These are phyloP conservation scores for Cygnus atratus DNA, from an alignment of 2,113 vertebrate genomes.

Conservation along the genomic window DNA sequence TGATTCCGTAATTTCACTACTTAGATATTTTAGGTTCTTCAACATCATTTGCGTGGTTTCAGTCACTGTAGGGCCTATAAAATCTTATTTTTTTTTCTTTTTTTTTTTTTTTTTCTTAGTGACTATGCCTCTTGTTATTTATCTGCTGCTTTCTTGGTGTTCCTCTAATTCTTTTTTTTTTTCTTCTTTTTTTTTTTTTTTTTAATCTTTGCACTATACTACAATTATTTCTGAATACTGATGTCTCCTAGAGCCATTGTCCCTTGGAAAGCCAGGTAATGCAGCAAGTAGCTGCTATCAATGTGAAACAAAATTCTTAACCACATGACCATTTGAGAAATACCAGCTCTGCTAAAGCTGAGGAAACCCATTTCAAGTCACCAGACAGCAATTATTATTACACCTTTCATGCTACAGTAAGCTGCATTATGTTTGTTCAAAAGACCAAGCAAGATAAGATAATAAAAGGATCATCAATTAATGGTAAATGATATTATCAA, in stretches of 20 bases:
- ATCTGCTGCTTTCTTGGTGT: background rate
- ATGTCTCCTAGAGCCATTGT: background rate
- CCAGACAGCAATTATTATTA: conserved; percentile 13
- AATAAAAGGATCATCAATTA: conserved; percentile 26
- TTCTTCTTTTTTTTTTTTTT: too few relatives aligned
- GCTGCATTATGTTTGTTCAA: conserved; percentile 24
- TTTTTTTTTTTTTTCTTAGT: background rate
- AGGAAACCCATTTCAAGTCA: conserved; percentile 13
- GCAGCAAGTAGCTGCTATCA: background rate
- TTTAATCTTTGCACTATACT: conserved; percentile 5
- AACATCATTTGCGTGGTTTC: background rate
- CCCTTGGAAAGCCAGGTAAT: conserved; percentile 4
- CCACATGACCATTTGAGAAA: background rate
- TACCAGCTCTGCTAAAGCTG: background rate
- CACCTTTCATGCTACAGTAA: background rate
- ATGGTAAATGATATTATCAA: background rate
- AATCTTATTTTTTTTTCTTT: background rate
- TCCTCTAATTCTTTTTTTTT: background rate
- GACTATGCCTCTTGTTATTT: background rate
- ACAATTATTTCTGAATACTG: background rate
- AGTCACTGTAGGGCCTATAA: background rate
- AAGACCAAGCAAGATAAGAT: conserved; percentile 8
- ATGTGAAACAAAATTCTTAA: background rate
- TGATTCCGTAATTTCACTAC: background rate
- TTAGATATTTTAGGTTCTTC: background rate